Evolutionary conservation across 1,140 invertebrate genomes (phyloP), one percentile per base, ranked within the genome.

Genomic region (Drosophila lowei): DNA sequence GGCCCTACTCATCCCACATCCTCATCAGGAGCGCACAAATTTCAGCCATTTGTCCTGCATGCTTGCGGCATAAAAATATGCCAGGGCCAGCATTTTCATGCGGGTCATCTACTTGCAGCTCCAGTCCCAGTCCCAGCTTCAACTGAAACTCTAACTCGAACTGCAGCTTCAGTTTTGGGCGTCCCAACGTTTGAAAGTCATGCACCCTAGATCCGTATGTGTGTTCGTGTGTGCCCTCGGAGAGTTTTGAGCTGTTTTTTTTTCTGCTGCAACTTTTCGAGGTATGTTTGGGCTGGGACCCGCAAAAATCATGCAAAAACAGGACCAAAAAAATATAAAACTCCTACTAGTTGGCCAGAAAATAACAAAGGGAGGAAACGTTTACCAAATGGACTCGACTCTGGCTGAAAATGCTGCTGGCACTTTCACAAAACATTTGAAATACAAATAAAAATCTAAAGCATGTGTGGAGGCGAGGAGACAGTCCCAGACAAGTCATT

Each of bases 31-130:
- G 76, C 80, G 81, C 81, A 88, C 89, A 86, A 88, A 88, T 88
- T 89, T 89, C 75, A 89, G 79, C 83, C 83, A 88, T 88, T 88
- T 88, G 83, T 88, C 83, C 84, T 88, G 83, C 84, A 88, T 88
- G 83, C 83, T 89, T 88, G 83, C 83, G 83, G 83, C 83, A 88
- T 88, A 88, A 88, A 88, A 88, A 88, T 88, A 88, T 88, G 84
- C 83, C 83, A 88, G 83, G 75, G 83, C 83, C 83, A 88, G 83
- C 78, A 88, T 88, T 88, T 88, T 88, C 83, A 88, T 88, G 84
- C 83, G 84, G 83, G 83, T 88, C 83, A 88, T 88, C 83, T 80
- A 78, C 77, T 80, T 46, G 59, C 50, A 59, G 38, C 53, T 47
- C 30, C 11, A 25, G 18, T 43, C 46, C 23, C 54, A 54, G 47